A percentile compares a stretch with the other conserved stretches of the same genome.
Evolutionary conservation across 1,140 invertebrate species (phyloP).

Genomic region (Orchestia grillus): DNA sequence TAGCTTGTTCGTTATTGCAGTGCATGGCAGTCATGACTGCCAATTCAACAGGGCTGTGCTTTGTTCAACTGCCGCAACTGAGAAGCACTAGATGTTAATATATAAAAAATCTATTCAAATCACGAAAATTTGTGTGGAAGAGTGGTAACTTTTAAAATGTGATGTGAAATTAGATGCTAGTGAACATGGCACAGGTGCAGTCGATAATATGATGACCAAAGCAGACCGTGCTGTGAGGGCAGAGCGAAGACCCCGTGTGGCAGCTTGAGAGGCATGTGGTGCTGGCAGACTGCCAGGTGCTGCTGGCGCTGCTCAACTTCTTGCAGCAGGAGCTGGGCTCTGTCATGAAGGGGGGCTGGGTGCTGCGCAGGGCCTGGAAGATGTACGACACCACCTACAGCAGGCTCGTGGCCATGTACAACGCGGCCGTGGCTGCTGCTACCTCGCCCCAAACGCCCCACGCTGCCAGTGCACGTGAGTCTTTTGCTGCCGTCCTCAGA

Average conservation of each 20-base stretch:
- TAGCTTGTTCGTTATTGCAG: too few relatives aligned
- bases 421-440: background rate
- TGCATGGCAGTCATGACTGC: too few relatives aligned
- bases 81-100: too few relatives aligned
- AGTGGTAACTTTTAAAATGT: too few relatives aligned
- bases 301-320: constrained; percentile 77
- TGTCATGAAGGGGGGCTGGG: constrained; percentile 81
- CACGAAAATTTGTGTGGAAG: too few relatives aligned
- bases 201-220: background rate
- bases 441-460: background rate
- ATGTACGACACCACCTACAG: constrained; percentile 75
- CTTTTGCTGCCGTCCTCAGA: too few relatives aligned
- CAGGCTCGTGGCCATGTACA: constrained; percentile 14
- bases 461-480: constrained; percentile 23
- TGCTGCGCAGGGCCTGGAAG: constrained; percentile 81
- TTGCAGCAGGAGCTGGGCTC: constrained; percentile 79
- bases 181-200: background rate
- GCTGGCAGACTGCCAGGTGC: constrained; percentile 79
- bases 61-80: too few relatives aligned
- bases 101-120: too few relatives aligned
- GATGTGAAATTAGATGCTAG: too few relatives aligned
- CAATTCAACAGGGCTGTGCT: too few relatives aligned
- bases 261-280: constrained; percentile 79
- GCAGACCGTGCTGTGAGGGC: background rate
- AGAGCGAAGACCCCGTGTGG: constrained; percentile 71